A percentile compares a stretch with the other conserved stretches of the same genome.
Conservation (phyloP, 2,113 vertebrate genomes). For the Mugil cephalus region DNA sequence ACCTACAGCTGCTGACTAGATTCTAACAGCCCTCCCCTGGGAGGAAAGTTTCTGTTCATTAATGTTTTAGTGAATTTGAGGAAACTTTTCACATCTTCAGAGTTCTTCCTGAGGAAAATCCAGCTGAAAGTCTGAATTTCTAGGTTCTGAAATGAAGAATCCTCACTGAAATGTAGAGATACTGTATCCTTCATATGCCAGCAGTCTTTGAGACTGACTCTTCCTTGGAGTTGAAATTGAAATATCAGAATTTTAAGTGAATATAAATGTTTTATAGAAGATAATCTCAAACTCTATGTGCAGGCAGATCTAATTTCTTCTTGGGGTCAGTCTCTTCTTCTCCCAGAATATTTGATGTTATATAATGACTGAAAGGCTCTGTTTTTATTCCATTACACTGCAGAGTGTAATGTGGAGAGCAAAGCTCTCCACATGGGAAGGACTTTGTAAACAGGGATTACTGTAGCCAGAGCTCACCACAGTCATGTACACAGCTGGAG, state of each 20-base stretch:
- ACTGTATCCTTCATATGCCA: neutral
- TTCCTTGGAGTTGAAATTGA: neutral
- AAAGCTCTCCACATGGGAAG: slow-evolving; percentile 20
- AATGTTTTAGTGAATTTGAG: neutral
- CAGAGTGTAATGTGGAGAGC: slow-evolving; percentile 1
- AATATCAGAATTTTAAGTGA: neutral
- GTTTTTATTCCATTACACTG: no score
- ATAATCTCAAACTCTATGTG: neutral
- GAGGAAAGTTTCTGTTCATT: neutral
- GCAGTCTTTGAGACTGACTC: neutral
- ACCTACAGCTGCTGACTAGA: neutral
- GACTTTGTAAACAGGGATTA: slow-evolving; percentile 51
- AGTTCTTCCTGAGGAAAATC: neutral
- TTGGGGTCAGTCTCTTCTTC: neutral
- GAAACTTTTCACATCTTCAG: neutral
- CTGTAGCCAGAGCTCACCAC: slow-evolving; percentile 23
- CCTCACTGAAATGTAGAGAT: neutral
- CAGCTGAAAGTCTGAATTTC: neutral
- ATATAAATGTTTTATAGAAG: neutral
- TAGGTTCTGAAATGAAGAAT: slow-evolving; percentile 3
- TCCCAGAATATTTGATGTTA: no score
- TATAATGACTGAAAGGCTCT: no score
- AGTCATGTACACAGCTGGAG: slow-evolving; percentile 20
- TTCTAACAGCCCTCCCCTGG: neutral
- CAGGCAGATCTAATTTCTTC: neutral